These are phyloP conservation scores for Drosophila mauritiana DNA, from an alignment of 1,140 invertebrate species.

Conservation along the genomic window DNA sequence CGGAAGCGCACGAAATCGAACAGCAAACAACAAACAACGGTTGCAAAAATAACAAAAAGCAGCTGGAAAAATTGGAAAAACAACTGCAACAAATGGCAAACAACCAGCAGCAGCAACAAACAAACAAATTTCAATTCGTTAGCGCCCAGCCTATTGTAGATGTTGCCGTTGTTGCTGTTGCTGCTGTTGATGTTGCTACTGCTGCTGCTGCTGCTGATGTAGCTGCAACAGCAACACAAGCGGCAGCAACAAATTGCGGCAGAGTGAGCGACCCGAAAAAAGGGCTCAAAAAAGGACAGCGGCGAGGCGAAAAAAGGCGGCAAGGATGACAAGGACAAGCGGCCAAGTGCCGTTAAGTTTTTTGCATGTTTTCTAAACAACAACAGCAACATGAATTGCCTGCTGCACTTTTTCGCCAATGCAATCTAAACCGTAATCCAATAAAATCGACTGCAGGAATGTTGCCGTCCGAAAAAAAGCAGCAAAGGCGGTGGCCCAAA, in stretches of 20 bases:
- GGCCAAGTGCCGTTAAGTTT: constrained; percentile 64
- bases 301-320: constrained; percentile 5
- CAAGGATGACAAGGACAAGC: constrained; percentile 59
- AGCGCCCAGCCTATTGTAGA: constrained; percentile 44
- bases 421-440: constrained; percentile 82
- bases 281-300: not conserved
- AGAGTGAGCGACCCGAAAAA: constrained; percentile 41
- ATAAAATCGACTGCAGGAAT: constrained; percentile 81
- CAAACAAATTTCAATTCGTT: constrained; percentile 80
- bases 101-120: constrained; percentile 43
- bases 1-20: constrained; percentile 69
- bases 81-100: constrained; percentile 23
- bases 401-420: constrained; percentile 65
- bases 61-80: not conserved
- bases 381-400: constrained; percentile 37
- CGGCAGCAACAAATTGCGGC: constrained; percentile 28
- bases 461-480: constrained; percentile 22
- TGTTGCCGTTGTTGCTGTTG: constrained; percentile 32
- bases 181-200: constrained; percentile 21
- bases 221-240: constrained; percentile 13
- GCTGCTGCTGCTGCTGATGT: constrained; percentile 5
- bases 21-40: constrained; percentile 69
- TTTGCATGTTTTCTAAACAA: constrained; percentile 82
- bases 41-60: constrained; percentile 9
- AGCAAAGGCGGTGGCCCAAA: constrained; percentile 21